phyloP scores from a whole-genome alignment of 23 tunicate genomes.

The Ciona savignyi region DNA sequence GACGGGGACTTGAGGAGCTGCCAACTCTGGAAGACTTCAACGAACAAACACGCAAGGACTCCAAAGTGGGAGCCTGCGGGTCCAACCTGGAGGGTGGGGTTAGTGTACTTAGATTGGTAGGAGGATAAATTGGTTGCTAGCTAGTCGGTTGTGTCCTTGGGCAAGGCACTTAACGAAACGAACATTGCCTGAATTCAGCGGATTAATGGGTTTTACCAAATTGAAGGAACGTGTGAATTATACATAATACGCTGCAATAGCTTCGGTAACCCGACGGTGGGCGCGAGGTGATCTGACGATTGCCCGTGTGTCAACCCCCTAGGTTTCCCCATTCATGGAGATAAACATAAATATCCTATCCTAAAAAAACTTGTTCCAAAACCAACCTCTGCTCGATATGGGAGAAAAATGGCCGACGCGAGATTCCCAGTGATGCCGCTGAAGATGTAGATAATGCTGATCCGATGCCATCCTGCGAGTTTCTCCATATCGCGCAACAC shows the following conservation, averaged over 20 bases:
- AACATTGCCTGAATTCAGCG: too few relatives aligned
- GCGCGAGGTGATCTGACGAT: too few relatives aligned
- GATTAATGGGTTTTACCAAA: too few relatives aligned
- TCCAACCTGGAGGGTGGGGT: constrained; percentile 54
- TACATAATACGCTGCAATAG: too few relatives aligned
- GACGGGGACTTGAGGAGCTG: constrained; percentile 82
- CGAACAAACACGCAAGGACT: constrained; percentile 93
- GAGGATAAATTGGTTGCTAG: background rate
- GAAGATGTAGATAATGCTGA: constrained; percentile 85
- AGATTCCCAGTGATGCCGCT: constrained; percentile 96
- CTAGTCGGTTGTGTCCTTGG: too few relatives aligned
- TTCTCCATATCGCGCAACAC: constrained; percentile 97
- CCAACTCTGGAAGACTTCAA: constrained; percentile 97
- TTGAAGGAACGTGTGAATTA: too few relatives aligned
- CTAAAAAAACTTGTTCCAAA: too few relatives aligned
- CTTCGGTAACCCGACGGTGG: too few relatives aligned
- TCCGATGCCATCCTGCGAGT: constrained; percentile 97
- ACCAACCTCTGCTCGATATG: constrained; percentile 90
- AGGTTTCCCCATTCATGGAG: too few relatives aligned
- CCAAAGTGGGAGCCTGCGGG: constrained; percentile 98
- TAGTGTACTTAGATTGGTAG: background rate
- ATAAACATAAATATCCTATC: too few relatives aligned
- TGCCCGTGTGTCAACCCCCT: too few relatives aligned
- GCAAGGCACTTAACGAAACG: too few relatives aligned
- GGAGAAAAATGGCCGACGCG: constrained; percentile 92